Base-by-base conservation (phyloP, 2,797 vertebrate species). In the Pangasius macronema region DNA sequence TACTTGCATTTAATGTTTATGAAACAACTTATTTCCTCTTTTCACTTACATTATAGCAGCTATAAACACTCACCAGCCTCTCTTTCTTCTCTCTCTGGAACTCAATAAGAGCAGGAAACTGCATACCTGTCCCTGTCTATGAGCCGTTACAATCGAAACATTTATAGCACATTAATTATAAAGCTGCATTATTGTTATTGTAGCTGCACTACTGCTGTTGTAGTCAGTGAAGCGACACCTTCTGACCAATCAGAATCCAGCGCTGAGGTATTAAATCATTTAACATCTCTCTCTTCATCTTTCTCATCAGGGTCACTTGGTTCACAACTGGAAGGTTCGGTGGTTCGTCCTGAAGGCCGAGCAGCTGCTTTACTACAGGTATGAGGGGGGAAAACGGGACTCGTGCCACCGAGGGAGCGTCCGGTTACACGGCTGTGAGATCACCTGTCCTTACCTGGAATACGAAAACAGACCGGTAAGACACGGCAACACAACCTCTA, bases 241-340 rank as follows among this genome's bases (percentile, higher is more conserved):
- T 61, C 13, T 18, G 79, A 46, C 79, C 36, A 81, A 81, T 81
- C 59, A 65, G 80, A 63, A 82, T 18, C 24, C 59, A 82, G 22
- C 13, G 3, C 13, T n/a, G 13, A 10, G 11, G 20, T 24, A n/a
- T 20, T 22, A 33, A 24, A 42, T 67, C 76, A 5, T 67, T 73
- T 82, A 67, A 63, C 16, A 36, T 39, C 67, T 63, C 36, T 0
- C 5, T 33, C 63, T 86, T 93, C 89, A 53, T 87, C 68, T 84
- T 89, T 30, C 86, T 83, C 77, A 68, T 0, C 87, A 99, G 98
- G 98, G 98, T 42, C 98, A 99, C 20, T 42, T 99, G 10, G 97
- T 99, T 82, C 97, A 96, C 76, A 99, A 98, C 93, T 99, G 98
- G 98, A 99, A 99, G 93, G 96, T 94, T 0, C 96, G 98, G 6